phyloP scores from a whole-genome alignment of 2,888 invertebrate species.

The Temnothorax rugatulus region DNA sequence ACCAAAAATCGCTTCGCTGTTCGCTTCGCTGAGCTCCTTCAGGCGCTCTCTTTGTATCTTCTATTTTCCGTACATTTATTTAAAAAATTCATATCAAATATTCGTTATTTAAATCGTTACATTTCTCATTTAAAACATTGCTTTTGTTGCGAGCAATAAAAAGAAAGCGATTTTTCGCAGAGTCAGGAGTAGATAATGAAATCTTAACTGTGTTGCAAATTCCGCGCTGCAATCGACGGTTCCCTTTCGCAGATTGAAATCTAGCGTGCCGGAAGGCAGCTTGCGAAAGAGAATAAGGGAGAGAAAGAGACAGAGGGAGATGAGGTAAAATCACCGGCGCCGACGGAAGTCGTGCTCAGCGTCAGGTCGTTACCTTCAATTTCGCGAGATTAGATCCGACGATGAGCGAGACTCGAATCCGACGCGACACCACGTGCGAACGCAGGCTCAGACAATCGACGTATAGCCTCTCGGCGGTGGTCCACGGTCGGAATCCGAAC shows the following conservation, averaged over 20 bases:
- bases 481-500: slow-evolving; percentile 27
- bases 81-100: neutral
- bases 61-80: neutral
- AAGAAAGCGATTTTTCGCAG: neutral
- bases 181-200: neutral
- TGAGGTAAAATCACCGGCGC: slow-evolving; percentile 23
- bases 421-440: slow-evolving; percentile 8
- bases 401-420: slow-evolving; percentile 38
- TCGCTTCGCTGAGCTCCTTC: too few relatives aligned
- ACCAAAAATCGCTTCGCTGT: neutral
- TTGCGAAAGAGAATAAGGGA: neutral
- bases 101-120: neutral
- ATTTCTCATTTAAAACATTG: neutral
- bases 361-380: slow-evolving; percentile 54
- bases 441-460: slow-evolving; percentile 36
- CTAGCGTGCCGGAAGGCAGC: slow-evolving; percentile 8
- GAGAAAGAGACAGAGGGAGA: neutral
- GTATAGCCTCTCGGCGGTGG: neutral
- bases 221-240: slow-evolving; percentile 14
- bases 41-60: neutral
- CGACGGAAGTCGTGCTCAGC: slow-evolving; percentile 25
- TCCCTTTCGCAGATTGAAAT: slow-evolving; percentile 25
- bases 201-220: slow-evolving; percentile 14
- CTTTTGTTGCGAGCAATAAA: neutral
- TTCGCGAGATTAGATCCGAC: slow-evolving; percentile 54